These are phyloP conservation scores for Chiridota heheva DNA, from an alignment of 35 echinoderm and acorn worm genomes.

Conservation along the genomic window DNA sequence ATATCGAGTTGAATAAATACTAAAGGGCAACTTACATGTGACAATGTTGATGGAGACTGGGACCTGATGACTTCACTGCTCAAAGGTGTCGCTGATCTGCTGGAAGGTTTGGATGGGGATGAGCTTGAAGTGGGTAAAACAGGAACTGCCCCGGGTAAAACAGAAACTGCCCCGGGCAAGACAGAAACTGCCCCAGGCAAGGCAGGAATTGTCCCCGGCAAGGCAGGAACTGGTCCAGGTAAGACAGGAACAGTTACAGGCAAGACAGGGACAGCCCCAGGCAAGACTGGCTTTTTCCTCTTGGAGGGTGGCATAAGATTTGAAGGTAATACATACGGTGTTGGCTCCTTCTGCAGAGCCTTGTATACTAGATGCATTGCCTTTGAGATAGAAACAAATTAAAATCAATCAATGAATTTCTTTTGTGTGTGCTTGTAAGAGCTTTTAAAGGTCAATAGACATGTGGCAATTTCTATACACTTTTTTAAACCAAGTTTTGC, in stretches of 20 bases:
- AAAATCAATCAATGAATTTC: neutral
- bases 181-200: conserved; percentile 69
- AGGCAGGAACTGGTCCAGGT: conserved; percentile 14
- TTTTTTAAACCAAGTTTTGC: no score
- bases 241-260: conserved; percentile 24
- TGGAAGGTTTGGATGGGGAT: neutral
- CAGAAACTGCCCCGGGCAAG: conserved; percentile 44
- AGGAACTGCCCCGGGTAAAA: conserved; percentile 1
- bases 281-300: conserved; percentile 70
- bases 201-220: conserved; percentile 44
- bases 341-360: conserved; percentile 84
- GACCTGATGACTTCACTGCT: no score
- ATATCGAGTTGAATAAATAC: no score
- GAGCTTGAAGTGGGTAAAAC: neutral
- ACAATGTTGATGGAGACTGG: no score
- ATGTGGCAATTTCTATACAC: no score
- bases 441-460: no score
- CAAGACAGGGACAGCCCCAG: conserved; percentile 61
- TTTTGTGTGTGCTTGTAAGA: neutral
- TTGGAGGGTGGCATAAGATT: conserved; percentile 79
- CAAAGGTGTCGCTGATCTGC: neutral
- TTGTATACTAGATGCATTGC: conserved; percentile 94
- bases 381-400: conserved; percentile 19
- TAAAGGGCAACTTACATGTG: no score
- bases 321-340: conserved; percentile 52